Evolutionary conservation across 2,113 vertebrate genomes (phyloP).

Genomic region (Trematocara macrostoma): DNA sequence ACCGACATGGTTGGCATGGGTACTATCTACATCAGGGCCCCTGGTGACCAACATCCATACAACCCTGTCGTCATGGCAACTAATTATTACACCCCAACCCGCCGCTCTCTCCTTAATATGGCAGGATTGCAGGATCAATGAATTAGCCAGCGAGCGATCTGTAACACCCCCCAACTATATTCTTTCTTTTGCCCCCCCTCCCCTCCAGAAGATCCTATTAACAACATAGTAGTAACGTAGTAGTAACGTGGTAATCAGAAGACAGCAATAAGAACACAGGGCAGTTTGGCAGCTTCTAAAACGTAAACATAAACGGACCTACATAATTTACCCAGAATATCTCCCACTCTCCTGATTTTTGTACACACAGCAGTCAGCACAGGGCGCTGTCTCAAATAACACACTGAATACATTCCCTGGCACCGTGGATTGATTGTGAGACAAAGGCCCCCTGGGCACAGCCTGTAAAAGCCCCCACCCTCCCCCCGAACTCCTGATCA

Average conservation of each 20-base stretch:
- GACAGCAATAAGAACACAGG: conserved; percentile 55
- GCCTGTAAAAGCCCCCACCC: background rate
- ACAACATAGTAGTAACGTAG: background rate
- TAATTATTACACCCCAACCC: background rate
- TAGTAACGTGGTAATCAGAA: conserved; percentile 30
- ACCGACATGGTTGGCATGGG: conserved; percentile 34
- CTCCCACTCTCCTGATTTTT: background rate
- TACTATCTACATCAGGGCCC: conserved; percentile 50
- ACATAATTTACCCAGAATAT: conserved; percentile 1
- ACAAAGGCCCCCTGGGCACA: background rate
- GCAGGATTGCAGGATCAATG: conserved; percentile 9
- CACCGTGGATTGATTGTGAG: background rate
- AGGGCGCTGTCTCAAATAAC: conserved; percentile 49
- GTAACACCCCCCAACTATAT: background rate
- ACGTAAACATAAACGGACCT: conserved; percentile 57
- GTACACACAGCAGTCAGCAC: background rate
- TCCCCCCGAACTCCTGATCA: background rate
- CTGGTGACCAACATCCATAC: conserved; percentile 4
- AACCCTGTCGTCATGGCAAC: conserved; percentile 37
- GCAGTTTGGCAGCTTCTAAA: conserved; percentile 74
- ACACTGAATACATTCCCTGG: conserved; percentile 21
- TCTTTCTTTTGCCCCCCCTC: background rate
- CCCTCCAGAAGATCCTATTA: background rate
- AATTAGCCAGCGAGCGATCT: conserved; percentile 13
- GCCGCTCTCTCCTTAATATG: background rate